Evolutionary conservation across 2,113 vertebrate species (phyloP), one percentile per base, ranked within the genome.

Genomic region (Tupaia tana): DNA sequence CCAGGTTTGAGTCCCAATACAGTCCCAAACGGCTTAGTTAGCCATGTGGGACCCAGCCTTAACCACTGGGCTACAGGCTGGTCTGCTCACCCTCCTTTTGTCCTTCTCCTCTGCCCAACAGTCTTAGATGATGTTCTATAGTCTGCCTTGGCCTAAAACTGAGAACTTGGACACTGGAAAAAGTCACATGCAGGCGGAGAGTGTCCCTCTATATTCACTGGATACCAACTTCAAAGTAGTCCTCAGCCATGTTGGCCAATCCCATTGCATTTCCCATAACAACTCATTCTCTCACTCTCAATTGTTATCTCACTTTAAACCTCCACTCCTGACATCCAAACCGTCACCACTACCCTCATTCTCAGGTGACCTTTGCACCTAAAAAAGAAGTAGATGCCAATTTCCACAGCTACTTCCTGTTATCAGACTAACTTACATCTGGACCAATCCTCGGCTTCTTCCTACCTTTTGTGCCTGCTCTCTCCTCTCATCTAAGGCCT

Each of bases 51-150:
- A 3, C 43, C 43, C 43, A 43, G 43, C 43, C 43, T 43, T 43
- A 43, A 43, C 43, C 43, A 43, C 43, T 43, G 43, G 43, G 5
- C 43, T 5, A 43, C 43, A 43, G 43, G 43, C 43, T 43, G 43
- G 43, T 5, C 43, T 59, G n/a, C n/a, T 86, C 13, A 31, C 1
- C 29, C 56, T 70, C 52, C 7, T 79, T 85, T 54, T n/a, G 73
- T 80, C 29, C 71, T 63, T 29, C 14, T 5, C 29, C 31, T 77
- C 63, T 25, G 56, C 27, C 92, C 80, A 89, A 67, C 27, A 67
- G 64, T n/a, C 31, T 52, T 16, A 67, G 61, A n/a, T 2, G 16
- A 54, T 3, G 0, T 74, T 9, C 8, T n/a, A 0, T 1, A 59
- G 52, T 79, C 25, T 27, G 20, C 43, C 64, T 86, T 1, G 58